Conservation (phyloP, 2,888 invertebrate species). For the Hyposoter dolosus region DNA sequence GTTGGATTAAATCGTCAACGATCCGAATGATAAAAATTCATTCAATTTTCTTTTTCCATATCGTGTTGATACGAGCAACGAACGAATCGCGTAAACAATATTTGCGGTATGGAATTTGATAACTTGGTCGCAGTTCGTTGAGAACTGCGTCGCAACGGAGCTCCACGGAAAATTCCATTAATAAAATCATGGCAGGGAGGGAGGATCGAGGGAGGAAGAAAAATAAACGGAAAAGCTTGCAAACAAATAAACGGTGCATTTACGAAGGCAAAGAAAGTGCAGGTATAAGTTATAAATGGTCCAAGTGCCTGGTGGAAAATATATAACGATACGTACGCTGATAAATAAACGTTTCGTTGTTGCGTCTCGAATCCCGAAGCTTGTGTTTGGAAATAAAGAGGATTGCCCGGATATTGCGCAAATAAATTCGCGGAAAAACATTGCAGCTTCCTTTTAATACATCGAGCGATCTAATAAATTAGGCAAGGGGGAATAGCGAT, state of each 20-base stretch:
- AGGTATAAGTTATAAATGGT: constrained; percentile 29
- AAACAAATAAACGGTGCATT: constrained; percentile 45
- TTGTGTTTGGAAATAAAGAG: constrained; percentile 45
- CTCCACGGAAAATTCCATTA: constrained; percentile 54
- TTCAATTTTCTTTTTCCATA: neutral
- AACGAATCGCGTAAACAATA: neutral
- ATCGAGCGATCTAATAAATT: constrained; percentile 44
- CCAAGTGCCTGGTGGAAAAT: constrained; percentile 31
- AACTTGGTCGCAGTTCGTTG: constrained; percentile 41
- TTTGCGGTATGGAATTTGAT: constrained; percentile 57
- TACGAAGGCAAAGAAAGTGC: neutral
- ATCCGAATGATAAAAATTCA: neutral
- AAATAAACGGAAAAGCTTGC: constrained; percentile 14
- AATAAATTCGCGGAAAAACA: constrained; percentile 61
- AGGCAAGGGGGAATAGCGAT: constrained; percentile 7
- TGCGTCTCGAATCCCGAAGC: constrained; percentile 26
- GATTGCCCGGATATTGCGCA: constrained; percentile 31
- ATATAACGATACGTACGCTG: constrained; percentile 32
- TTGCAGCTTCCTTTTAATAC: constrained; percentile 34
- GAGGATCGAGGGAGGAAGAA: neutral
- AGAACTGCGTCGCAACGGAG: neutral
- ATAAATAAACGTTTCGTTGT: constrained; percentile 57
- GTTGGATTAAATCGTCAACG: constrained; percentile 26
- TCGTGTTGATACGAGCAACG: neutral
- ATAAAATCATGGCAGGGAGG: constrained; percentile 52